phyloP scores from a whole-genome alignment of 2,888 invertebrate species.

The Corythucha ciliata region DNA sequence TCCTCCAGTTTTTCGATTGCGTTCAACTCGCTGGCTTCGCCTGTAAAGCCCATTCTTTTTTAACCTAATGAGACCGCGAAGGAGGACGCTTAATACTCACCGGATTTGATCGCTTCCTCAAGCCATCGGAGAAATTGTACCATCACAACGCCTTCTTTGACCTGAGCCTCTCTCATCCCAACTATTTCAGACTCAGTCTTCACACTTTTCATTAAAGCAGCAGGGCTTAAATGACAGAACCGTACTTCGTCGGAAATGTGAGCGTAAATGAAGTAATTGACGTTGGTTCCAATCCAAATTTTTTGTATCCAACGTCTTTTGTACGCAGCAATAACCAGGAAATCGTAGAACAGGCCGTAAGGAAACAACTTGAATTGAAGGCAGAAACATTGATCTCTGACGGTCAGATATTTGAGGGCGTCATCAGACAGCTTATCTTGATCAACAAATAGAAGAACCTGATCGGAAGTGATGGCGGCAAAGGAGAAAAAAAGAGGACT shows the following conservation, averaged over 20 bases:
- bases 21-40: slow-evolving; percentile 59
- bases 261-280: slow-evolving; percentile 30
- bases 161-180: slow-evolving; percentile 69
- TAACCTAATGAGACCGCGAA: too few relatives aligned
- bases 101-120: slow-evolving; percentile 60
- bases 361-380: slow-evolving; percentile 53
- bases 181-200: slow-evolving; percentile 76
- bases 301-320: slow-evolving; percentile 6
- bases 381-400: slow-evolving; percentile 25
- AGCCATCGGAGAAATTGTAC: slow-evolving; percentile 77
- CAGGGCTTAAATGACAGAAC: slow-evolving; percentile 62
- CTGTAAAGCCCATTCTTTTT: too few relatives aligned
- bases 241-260: slow-evolving; percentile 42
- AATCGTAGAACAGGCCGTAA: slow-evolving; percentile 48
- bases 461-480: slow-evolving; percentile 47
- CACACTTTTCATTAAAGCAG: slow-evolving; percentile 71
- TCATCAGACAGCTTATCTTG: slow-evolving; percentile 46
- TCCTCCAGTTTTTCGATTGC: slow-evolving; percentile 60
- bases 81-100: too few relatives aligned
- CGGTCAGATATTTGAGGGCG: slow-evolving; percentile 39
- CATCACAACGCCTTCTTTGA: slow-evolving; percentile 73
- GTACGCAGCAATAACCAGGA: slow-evolving; percentile 35
- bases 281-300: slow-evolving; percentile 21
- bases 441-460: slow-evolving; percentile 46
- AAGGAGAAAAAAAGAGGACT: slow-evolving; percentile 80